phyloP scores from a whole-genome alignment of 1,140 invertebrate species.

The Zaprionus davidi region DNA sequence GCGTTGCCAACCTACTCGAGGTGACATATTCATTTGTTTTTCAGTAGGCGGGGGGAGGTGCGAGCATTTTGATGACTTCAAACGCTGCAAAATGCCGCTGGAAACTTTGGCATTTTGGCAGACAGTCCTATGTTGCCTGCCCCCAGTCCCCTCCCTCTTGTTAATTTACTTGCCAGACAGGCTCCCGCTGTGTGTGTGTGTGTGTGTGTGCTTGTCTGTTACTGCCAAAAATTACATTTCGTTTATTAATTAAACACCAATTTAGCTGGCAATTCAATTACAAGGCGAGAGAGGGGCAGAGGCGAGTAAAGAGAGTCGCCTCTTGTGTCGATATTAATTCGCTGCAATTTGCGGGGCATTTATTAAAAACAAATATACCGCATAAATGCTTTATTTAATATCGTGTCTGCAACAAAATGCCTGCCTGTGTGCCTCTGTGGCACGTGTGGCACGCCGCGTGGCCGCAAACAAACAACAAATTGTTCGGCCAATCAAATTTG shows the following conservation, averaged over 20 bases:
- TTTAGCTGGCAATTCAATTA: constrained; percentile 72
- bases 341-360: constrained; percentile 34
- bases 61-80: constrained; percentile 72
- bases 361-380: constrained; percentile 40
- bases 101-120: constrained; percentile 47
- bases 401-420: background rate
- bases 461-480: constrained; percentile 6
- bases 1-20: constrained; percentile 16
- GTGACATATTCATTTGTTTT: constrained; percentile 75
- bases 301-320: background rate
- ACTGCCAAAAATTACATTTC: constrained; percentile 71
- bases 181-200: constrained; percentile 17
- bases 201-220: constrained; percentile 22
- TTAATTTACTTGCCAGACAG: constrained; percentile 69
- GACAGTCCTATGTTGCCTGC: background rate
- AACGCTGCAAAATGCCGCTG: constrained; percentile 60
- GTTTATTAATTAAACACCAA: constrained; percentile 79
- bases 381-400: constrained; percentile 39
- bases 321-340: constrained; percentile 17
- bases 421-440: background rate
- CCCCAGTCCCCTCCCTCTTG: constrained; percentile 18
- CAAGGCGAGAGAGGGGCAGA: background rate
- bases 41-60: background rate
- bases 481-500: constrained; percentile 8
- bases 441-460: background rate